Conservation (phyloP, 1,140 invertebrate genomes). For the Campoletis sonorensis region DNA sequence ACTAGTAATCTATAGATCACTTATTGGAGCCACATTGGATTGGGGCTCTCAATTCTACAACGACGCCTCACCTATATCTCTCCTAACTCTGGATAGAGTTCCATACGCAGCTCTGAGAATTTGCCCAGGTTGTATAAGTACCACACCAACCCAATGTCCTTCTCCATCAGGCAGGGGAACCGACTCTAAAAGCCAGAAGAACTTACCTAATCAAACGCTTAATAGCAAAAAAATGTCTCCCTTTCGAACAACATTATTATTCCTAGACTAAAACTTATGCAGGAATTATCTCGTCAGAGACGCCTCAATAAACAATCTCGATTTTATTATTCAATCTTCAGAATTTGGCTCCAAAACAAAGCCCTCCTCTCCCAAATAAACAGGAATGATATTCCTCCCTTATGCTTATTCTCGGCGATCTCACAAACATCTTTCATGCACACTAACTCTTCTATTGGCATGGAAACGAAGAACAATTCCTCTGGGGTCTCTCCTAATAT, state of each 20-base stretch:
- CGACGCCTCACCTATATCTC: neutral
- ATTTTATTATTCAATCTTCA: no score
- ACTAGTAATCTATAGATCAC: neutral
- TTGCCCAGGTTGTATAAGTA: slow-evolving; percentile 45
- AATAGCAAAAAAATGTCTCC: neutral
- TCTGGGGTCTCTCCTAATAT: neutral
- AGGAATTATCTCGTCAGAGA: neutral
- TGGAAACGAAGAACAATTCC: neutral
- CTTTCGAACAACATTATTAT: neutral
- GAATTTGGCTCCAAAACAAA: neutral
- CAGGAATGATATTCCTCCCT: neutral
- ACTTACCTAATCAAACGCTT: slow-evolving; percentile 38
- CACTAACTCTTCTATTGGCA: neutral
- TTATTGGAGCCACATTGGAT: slow-evolving; percentile 37
- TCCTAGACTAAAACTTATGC: slow-evolving; percentile 18
- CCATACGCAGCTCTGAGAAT: slow-evolving; percentile 47
- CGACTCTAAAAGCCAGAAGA: slow-evolving; percentile 36
- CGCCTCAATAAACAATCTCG: neutral
- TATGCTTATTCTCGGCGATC: neutral
- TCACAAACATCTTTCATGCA: neutral
- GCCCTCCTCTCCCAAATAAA: neutral
- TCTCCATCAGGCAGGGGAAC: slow-evolving; percentile 36
- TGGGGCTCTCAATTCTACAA: slow-evolving; percentile 33
- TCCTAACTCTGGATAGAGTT: slow-evolving; percentile 19
- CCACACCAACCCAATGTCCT: slow-evolving; percentile 51